These are phyloP conservation scores for Coreoperca whiteheadi DNA, from an alignment of 2,113 vertebrate genomes.

Conservation along the genomic window DNA sequence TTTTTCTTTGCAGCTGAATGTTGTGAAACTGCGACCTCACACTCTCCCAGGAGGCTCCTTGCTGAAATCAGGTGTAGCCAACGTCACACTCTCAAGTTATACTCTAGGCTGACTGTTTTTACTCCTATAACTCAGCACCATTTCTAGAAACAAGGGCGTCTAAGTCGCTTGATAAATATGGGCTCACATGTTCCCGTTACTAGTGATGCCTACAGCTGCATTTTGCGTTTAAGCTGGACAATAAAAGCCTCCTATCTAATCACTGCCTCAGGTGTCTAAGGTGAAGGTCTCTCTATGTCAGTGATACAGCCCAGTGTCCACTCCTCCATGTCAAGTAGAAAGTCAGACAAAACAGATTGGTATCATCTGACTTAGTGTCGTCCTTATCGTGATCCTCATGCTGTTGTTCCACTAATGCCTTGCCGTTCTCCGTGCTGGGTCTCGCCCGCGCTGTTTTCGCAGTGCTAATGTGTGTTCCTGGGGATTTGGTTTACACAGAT, in stretches of 20 bases:
- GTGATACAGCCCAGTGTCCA: constrained; percentile 51
- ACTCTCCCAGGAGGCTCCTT: constrained; percentile 23
- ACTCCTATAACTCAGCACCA: background rate
- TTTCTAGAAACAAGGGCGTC: constrained; percentile 15
- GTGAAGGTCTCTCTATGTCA: constrained; percentile 47
- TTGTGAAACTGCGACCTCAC: constrained; percentile 14
- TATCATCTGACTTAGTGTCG: constrained; percentile 57
- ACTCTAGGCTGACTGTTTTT: constrained; percentile 5
- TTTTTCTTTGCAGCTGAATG: background rate
- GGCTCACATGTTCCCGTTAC: background rate
- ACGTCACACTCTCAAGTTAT: background rate
- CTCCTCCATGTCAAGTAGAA: constrained; percentile 53
- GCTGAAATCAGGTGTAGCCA: background rate
- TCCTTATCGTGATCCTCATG: constrained; percentile 60
- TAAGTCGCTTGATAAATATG: constrained; percentile 24
- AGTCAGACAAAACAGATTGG: constrained; percentile 64
- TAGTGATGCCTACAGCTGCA: background rate
- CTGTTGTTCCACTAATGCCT: constrained; percentile 57
- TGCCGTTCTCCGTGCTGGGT: constrained; percentile 9
- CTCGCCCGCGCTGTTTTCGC: background rate
- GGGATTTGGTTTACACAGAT: constrained; percentile 68
- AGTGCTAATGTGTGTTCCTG: constrained; percentile 62
- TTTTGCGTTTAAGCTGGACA: constrained; percentile 19
- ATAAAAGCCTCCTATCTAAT: constrained; percentile 51
- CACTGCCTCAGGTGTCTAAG: constrained; percentile 42